phyloP scores from a whole-genome alignment of 2,113 vertebrate genomes.

The Pygoscelis adeliae region DNA sequence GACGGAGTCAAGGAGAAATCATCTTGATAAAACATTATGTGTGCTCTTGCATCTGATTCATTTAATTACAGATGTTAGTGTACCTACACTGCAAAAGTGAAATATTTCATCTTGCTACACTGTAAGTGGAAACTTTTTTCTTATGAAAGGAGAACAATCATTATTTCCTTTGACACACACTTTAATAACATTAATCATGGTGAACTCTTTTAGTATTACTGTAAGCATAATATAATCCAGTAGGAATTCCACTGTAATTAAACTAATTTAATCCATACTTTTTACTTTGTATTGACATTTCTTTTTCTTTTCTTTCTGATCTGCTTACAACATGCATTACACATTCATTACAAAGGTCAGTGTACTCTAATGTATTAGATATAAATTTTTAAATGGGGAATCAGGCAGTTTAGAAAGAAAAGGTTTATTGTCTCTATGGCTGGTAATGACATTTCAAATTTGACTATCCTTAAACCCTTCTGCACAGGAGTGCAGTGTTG shows the following conservation, averaged over 20 bases:
- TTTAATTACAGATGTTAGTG: not conserved
- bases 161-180: constrained; percentile 24
- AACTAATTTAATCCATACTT: constrained; percentile 46
- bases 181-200: constrained; percentile 40
- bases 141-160: constrained; percentile 1
- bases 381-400: not conserved
- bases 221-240: not conserved
- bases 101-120: not conserved
- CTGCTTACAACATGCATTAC: not conserved
- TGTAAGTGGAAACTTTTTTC: not conserved
- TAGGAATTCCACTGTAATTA: constrained; percentile 32
- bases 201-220: not conserved
- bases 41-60: not conserved
- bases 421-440: not conserved
- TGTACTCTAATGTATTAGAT: not conserved
- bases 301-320: constrained; percentile 23
- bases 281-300: constrained; percentile 11
- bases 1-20: not conserved
- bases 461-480: not conserved
- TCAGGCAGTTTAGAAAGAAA: not conserved
- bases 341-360: constrained; percentile 46
- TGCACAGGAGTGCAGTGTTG: not conserved
- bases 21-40: not conserved
- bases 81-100: not conserved
- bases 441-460: not conserved